Evolutionary conservation across 2,888 invertebrate genomes (phyloP).

Genomic region (Leucoma salicis): DNA sequence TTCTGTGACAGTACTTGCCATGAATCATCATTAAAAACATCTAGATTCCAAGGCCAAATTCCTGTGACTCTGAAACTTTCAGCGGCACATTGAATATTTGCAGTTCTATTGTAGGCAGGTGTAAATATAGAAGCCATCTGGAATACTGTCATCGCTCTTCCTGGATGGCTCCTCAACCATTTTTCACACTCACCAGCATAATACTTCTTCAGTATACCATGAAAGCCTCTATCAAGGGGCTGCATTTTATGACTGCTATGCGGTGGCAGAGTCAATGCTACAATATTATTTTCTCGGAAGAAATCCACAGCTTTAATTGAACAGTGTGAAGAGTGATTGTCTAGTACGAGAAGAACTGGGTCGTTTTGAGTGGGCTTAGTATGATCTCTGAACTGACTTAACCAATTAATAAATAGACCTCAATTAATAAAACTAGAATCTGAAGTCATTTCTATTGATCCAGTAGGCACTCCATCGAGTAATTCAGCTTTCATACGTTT

Average conservation of each 20-base stretch:
- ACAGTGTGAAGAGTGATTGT: neutral
- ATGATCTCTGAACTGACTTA: conserved; percentile 45
- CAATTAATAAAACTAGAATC: conserved; percentile 10
- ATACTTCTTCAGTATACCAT: neutral
- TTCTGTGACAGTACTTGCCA: neutral
- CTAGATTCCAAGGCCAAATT: neutral
- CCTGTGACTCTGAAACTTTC: neutral
- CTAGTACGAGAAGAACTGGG: neutral
- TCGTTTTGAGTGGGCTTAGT: conserved; percentile 2
- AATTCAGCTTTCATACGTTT: conserved; percentile 17
- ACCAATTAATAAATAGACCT: conserved; percentile 26
- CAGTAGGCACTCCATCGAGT: conserved; percentile 26
- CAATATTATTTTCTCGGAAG: neutral
- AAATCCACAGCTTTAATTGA: neutral
- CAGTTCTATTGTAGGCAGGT: neutral
- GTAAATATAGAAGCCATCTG: neutral
- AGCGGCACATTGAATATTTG: neutral
- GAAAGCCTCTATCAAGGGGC: neutral
- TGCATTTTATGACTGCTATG: neutral
- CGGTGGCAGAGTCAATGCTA: neutral
- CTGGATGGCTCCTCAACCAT: neutral
- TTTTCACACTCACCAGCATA: neutral
- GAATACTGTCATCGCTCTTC: neutral
- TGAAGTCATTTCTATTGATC: conserved; percentile 6
- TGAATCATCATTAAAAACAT: neutral